Evolutionary conservation across 2,797 vertebrate genomes (phyloP), one percentile per base, ranked within the genome.

Genomic region (Lutjanus campechanus): DNA sequence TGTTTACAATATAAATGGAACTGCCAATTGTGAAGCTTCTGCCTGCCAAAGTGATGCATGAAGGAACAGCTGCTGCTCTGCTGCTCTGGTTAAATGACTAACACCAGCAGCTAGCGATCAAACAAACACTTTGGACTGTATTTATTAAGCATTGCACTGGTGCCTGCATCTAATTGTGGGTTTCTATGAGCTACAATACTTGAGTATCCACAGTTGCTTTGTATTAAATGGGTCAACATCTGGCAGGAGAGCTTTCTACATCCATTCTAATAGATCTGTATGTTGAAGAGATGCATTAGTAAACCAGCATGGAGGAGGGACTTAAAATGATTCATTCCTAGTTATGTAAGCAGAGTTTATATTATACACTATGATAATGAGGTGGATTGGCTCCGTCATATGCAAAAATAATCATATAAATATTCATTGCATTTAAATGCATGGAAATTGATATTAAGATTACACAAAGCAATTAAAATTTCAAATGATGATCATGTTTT

Each of bases 41-140:
- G 55, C 66, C 62, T 73, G 85, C 85, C 82, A 85, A 61, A 61
- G 79, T 89, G 90, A 90, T 82, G 87, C 83, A 87, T 83, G 81
- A 17, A 73, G 54, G 65, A 83, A 46, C 77, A 79, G 82, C 77
- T 80, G 75, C 69, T 81, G 4, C 44, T 69, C 56, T 46, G 64
- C 15, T 69, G 47, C 53, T 55, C 55, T 60, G 68, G 69, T 85
- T 80, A 76, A 80, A 86, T 80, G 70, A 75, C 40, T 20, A 84
- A 79, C 64, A 82, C 17, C 73, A 81, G 46, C 61, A 67, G 54
- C 73, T 19, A 69, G 49, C 47, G 63, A 75, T 49, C 66, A 73
- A 47, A 81, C 44, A 61, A 70, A 29, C 61, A 8, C 20, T 59
- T 41, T 11, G 51, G 46, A 16, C 25, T 68, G 8, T n/a, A 20